These are phyloP conservation scores for Microcebus lehilahytsara DNA, from an alignment of 2,113 vertebrate species.

Conservation along the genomic window DNA sequence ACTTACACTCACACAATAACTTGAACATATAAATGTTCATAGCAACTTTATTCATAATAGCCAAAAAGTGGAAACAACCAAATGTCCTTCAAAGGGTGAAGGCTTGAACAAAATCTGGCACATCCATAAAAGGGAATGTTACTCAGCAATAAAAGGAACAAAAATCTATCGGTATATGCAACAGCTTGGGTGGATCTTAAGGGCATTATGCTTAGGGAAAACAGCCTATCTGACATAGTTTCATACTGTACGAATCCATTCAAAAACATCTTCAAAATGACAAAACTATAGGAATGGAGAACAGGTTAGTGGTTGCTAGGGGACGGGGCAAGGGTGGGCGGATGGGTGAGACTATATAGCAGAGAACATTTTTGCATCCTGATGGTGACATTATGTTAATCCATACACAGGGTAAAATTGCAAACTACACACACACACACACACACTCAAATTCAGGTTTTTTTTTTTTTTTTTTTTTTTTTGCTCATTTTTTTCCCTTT, in stretches of 20 bases:
- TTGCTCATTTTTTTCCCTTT: too few species aligned
- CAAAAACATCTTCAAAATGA: neutral
- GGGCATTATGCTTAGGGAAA: neutral
- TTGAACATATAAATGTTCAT: neutral
- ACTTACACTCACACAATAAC: neutral
- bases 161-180: too few species aligned
- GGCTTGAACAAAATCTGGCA: neutral
- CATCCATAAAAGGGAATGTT: neutral
- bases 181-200: neutral
- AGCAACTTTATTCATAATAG: neutral
- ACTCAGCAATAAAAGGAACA: neutral
- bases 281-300: neutral
- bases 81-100: neutral
- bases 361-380: neutral
- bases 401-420: neutral
- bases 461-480: too few species aligned
- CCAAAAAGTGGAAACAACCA: neutral
- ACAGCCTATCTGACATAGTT: neutral
- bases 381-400: neutral
- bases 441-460: neutral
- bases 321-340: neutral
- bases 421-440: neutral
- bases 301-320: neutral
- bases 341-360: neutral
- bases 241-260: neutral